Base-by-base conservation (phyloP, 37 sponge, comb jelly and placozoan species). In the Hormiphora californensis region DNA sequence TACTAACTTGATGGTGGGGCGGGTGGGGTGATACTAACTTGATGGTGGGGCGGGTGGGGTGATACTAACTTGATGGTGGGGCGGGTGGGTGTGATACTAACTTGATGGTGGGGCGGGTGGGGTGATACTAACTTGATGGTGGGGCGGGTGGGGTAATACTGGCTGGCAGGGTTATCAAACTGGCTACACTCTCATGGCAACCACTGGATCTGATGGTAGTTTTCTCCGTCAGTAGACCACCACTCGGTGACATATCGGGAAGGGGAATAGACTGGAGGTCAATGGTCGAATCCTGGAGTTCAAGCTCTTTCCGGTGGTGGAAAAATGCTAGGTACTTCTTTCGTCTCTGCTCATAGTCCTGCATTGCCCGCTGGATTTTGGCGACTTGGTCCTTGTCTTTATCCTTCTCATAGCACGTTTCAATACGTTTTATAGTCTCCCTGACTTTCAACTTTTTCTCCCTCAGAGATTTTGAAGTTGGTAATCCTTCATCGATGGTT, bases 391-490 rank as follows among this genome's bases (percentile, higher is more conserved):
- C 67, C 35, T 65, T 65, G 37, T 65, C 67, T 7, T 19, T 33
- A 9, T 65, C 67, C 37, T 65, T 65, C 35, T 65, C 92, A 85
- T 87, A 92, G 68, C 89, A 92, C 19, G 30, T 54, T 0, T 91
- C 39, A 5, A 93, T 67, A 78, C 93, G 37, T 36, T 89, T 62
- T 9, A 96, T 49, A 5, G 92, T 90, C 17, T 89, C 92, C 46
- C 89, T 87, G 0, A 93, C 49, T 54, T 94, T 94, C 36, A 86
- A 54, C 65, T 93, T 94, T 59, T 92, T 91, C 86, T 96, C 97
- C 38, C 90, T 90, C 35, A 96, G 61, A 0, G 91, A 90, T 61
- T 92, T 96, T 55, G 92, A 93, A 63, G 88, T 93, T 9, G 93
- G 90, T n/a, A 90, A 86, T 33, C 86, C 89, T n/a, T 54, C 61